phyloP scores from a whole-genome alignment of 53 echinoderm and acorn worm species.

The Glandiceps talaboti region DNA sequence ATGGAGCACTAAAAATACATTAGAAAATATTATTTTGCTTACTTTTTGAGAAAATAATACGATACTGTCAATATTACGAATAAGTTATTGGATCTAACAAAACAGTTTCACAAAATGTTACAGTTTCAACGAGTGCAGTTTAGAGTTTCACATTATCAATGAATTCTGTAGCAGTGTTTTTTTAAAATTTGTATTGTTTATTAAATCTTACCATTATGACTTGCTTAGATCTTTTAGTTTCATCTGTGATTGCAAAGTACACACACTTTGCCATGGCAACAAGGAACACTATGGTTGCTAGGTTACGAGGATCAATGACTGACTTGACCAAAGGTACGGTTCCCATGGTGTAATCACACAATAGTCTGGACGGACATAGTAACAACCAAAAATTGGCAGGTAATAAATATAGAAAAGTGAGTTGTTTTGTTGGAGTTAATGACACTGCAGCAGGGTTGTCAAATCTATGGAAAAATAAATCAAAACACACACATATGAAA shows the following conservation, averaged over 20 bases:
- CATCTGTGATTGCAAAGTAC: constrained; percentile 20
- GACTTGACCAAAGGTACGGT: constrained; percentile 79
- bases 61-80: too few relatives aligned
- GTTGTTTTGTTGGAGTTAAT: constrained; percentile 38
- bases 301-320: constrained; percentile 70
- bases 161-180: not conserved
- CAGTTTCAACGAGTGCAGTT: too few relatives aligned
- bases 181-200: not conserved
- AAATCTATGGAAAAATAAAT: constrained; percentile 50
- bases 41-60: too few relatives aligned
- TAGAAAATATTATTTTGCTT: too few relatives aligned
- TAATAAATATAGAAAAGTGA: constrained; percentile 62
- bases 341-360: constrained; percentile 95
- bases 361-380: constrained; percentile 53
- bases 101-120: too few relatives aligned
- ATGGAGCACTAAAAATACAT: too few relatives aligned
- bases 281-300: constrained; percentile 50
- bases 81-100: too few relatives aligned
- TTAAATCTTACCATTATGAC: constrained; percentile 32
- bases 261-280: constrained; percentile 11
- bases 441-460: constrained; percentile 47
- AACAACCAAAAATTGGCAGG: constrained; percentile 77
- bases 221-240: constrained; percentile 15
- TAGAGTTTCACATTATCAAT: too few relatives aligned
- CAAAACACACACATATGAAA: too few relatives aligned